Conservation (phyloP, 1,140 invertebrate genomes). For the Scaptodrosophila lebanonensis region DNA sequence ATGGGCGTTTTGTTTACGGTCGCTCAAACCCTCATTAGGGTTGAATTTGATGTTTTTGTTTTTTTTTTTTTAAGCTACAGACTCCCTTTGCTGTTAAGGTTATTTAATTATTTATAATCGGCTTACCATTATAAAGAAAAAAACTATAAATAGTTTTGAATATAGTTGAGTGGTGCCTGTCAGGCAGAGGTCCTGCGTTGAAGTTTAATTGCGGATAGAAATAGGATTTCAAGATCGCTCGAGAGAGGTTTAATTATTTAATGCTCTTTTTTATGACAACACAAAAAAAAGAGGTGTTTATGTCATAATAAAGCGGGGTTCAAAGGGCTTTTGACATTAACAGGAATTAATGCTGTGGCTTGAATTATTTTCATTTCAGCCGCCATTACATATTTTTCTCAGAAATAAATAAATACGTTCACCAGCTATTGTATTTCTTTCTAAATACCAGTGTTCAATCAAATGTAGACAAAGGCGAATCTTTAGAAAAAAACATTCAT, state of each 20-base stretch:
- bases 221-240: conserved; percentile 12
- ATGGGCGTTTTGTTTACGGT: conserved; percentile 66
- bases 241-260: conserved; percentile 15
- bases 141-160: conserved; percentile 4
- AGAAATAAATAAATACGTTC: too few species aligned
- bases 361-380: neutral
- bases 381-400: too few species aligned
- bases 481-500: too few species aligned
- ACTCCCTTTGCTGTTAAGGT: conserved; percentile 15
- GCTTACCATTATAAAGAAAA: conserved; percentile 31
- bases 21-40: conserved; percentile 49
- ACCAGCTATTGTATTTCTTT: too few species aligned
- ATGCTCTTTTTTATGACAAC: neutral
- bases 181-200: conserved; percentile 27
- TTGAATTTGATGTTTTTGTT: conserved; percentile 10
- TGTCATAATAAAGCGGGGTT: conserved; percentile 8
- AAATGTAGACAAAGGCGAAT: too few species aligned
- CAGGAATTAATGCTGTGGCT: neutral
- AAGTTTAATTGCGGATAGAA: conserved; percentile 16
- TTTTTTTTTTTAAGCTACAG: conserved; percentile 2
- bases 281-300: conserved; percentile 2
- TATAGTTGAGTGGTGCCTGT: conserved; percentile 38
- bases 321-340: neutral
- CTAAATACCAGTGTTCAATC: too few species aligned
- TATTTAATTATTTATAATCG: conserved; percentile 67